Conservation (phyloP, 2,888 invertebrate genomes). For the Sacculina carcini region DNA sequence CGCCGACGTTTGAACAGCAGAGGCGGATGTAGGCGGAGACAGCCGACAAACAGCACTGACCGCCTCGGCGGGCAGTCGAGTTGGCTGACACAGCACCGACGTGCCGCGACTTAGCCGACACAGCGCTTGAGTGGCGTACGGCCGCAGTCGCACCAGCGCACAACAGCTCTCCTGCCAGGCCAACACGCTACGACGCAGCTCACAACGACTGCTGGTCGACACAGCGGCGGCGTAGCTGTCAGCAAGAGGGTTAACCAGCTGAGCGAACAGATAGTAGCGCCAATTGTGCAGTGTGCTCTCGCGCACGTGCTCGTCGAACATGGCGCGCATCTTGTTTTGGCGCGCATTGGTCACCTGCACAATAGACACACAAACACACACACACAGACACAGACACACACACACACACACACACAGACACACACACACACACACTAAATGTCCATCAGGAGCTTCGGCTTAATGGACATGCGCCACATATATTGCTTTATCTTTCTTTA, state of each 20-base stretch:
- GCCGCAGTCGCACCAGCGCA: conserved; percentile 71
- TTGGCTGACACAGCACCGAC: conserved; percentile 69
- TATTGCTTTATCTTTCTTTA: too few species aligned
- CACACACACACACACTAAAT: too few species aligned
- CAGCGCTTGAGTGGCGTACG: conserved; percentile 73
- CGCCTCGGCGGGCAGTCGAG: conserved; percentile 67
- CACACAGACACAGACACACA: too few species aligned
- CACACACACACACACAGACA: too few species aligned
- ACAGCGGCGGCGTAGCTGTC: conserved; percentile 74
- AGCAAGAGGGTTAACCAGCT: conserved; percentile 64
- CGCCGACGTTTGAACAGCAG: conserved; percentile 6
- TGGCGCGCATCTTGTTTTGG: conserved; percentile 57
- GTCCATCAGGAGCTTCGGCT: too few species aligned
- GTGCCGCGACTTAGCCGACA: conserved; percentile 71
- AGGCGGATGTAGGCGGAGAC: conserved; percentile 7
- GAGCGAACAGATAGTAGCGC: conserved; percentile 96
- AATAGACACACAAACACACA: too few species aligned
- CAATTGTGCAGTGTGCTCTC: conserved; percentile 65
- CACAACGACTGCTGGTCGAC: conserved; percentile 66
- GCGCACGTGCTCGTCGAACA: conserved; percentile 75
- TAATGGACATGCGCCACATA: too few species aligned
- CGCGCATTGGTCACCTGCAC: conserved; percentile 27
- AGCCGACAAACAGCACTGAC: conserved; percentile 33
- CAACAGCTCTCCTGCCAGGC: conserved; percentile 93
- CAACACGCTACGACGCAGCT: conserved; percentile 68